Evolutionary conservation across 2,888 invertebrate genomes (phyloP).

Genomic region (Ditula angustiorana): DNA sequence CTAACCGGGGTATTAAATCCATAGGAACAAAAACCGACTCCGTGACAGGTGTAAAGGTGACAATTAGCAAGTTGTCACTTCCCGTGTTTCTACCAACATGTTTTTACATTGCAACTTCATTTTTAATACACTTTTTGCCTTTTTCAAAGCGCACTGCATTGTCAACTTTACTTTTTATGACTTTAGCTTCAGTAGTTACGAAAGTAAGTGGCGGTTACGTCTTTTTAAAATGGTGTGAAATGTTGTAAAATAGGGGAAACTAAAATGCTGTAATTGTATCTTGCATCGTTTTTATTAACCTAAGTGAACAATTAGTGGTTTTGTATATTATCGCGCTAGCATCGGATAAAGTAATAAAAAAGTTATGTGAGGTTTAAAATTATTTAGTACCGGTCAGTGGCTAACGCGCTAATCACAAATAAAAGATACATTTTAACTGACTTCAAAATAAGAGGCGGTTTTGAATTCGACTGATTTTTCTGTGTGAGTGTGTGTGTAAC

Average conservation of each 20-base stretch:
- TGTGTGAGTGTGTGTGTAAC: too few species aligned
- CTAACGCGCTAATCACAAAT: too few species aligned
- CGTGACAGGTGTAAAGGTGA: slow-evolving; percentile 71
- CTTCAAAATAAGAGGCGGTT: too few species aligned
- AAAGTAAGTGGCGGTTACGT: neutral
- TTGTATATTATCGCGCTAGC: slow-evolving; percentile 5
- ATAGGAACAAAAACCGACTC: slow-evolving; percentile 40
- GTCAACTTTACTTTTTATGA: neutral
- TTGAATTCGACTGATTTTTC: too few species aligned
- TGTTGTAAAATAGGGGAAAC: slow-evolving; percentile 20
- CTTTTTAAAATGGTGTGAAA: neutral
- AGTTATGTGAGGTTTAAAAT: neutral
- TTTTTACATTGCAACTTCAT: neutral
- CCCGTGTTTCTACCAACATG: slow-evolving; percentile 50
- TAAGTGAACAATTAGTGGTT: slow-evolving; percentile 31
- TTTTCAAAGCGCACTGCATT: neutral
- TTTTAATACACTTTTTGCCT: neutral
- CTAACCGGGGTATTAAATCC: slow-evolving; percentile 38
- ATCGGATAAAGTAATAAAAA: slow-evolving; percentile 7
- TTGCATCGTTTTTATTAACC: slow-evolving; percentile 20
- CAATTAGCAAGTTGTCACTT: slow-evolving; percentile 80
- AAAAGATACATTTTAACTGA: too few species aligned
- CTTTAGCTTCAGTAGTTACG: neutral
- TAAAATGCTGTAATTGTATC: slow-evolving; percentile 14
- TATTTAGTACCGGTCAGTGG: neutral